These are phyloP conservation scores for Charina bottae DNA, from an alignment of 2,113 vertebrate species.

Conservation along the genomic window DNA sequence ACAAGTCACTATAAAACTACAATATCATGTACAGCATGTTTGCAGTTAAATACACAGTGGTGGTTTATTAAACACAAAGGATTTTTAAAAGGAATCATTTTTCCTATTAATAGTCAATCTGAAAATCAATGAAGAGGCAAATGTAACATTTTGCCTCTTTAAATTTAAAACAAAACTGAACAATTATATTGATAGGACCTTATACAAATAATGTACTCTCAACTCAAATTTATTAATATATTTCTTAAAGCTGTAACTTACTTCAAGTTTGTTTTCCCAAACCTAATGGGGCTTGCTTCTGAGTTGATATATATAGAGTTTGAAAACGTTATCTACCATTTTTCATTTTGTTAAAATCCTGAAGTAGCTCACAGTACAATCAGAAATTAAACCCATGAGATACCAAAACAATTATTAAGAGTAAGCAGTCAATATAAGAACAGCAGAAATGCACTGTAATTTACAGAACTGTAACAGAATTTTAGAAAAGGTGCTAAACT, in stretches of 20 bases:
- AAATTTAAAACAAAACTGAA: not conserved
- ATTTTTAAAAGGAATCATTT: not conserved
- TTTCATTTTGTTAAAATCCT: not conserved
- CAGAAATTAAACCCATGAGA: not conserved
- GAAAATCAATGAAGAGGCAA: not conserved
- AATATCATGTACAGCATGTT: not conserved
- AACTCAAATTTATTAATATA: not conserved
- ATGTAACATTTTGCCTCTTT: not conserved
- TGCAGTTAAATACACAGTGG: not conserved
- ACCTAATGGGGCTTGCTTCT: not conserved
- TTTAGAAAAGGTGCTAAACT: not conserved
- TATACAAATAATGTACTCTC: not conserved
- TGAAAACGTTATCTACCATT: not conserved
- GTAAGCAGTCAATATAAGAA: not conserved
- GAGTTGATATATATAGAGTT: not conserved
- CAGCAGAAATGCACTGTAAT: not conserved
- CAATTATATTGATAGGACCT: not conserved
- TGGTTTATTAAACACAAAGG: not conserved
- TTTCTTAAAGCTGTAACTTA: not conserved
- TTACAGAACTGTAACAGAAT: not conserved
- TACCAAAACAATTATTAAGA: not conserved
- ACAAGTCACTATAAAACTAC: not conserved
- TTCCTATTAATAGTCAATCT: not conserved
- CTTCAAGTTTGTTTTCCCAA: not conserved
- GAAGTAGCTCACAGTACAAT: not conserved